Evolutionary conservation across 2,113 vertebrate species (phyloP).

Genomic region (Parotia lawesii): DNA sequence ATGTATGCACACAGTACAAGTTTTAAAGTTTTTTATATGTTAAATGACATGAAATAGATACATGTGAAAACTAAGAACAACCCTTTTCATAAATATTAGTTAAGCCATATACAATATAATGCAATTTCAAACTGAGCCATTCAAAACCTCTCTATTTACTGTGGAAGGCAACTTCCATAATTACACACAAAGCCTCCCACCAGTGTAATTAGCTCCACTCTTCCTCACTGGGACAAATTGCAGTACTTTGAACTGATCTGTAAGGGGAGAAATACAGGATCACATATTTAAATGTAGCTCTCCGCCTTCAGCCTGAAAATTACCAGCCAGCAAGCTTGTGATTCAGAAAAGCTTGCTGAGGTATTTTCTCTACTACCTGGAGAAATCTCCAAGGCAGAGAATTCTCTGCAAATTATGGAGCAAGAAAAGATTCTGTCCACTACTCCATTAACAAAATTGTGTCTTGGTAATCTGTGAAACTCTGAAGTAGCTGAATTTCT

Average conservation of each 20-base stretch:
- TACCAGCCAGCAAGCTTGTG: neutral
- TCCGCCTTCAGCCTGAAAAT: neutral
- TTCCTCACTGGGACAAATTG: neutral
- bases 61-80: neutral
- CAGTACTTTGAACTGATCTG: neutral
- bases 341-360: neutral
- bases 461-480: neutral
- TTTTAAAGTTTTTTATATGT: neutral
- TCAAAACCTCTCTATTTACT: neutral
- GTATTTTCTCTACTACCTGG: neutral
- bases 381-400: neutral
- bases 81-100: neutral
- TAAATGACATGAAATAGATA: neutral
- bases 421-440: neutral
- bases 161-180: neutral
- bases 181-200: neutral
- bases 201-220: neutral
- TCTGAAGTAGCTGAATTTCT: neutral
- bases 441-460: neutral
- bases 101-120: neutral
- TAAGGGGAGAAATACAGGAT: neutral
- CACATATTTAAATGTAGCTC: neutral
- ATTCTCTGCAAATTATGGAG: neutral
- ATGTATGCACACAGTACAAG: fast-evolving
- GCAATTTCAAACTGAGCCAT: neutral